Conservation (phyloP, 2,797 vertebrate species). For the Channa striata region DNA sequence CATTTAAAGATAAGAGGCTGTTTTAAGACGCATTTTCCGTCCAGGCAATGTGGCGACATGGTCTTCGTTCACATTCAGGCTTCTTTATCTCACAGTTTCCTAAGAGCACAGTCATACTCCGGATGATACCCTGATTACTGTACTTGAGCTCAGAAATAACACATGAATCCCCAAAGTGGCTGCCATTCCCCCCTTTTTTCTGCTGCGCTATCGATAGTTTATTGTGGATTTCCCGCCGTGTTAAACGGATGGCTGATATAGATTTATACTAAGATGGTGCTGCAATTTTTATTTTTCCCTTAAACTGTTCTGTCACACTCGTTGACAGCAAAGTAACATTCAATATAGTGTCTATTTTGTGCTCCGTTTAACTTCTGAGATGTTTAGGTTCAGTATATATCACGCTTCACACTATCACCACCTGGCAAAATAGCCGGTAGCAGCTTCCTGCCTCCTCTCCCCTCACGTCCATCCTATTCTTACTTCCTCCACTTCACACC, state of each 20-base stretch:
- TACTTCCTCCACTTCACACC: constrained; percentile 52
- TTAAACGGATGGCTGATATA: constrained; percentile 59
- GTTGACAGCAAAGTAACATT: constrained; percentile 47
- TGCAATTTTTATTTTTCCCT: constrained; percentile 57
- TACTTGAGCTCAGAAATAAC: constrained; percentile 51
- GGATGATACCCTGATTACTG: constrained; percentile 35
- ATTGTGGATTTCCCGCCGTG: constrained; percentile 27
- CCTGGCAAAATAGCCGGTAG: constrained; percentile 43
- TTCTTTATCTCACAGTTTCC: background rate
- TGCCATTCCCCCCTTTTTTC: constrained; percentile 32
- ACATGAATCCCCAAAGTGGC: constrained; percentile 48
- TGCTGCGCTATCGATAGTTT: constrained; percentile 36
- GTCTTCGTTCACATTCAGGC: constrained; percentile 8
- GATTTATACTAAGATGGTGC: constrained; percentile 73
- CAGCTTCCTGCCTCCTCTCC: constrained; percentile 41
- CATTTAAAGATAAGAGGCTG: background rate
- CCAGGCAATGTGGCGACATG: background rate
- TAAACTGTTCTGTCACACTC: constrained; percentile 55
- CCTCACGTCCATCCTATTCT: constrained; percentile 37
- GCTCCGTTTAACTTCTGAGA: constrained; percentile 58
- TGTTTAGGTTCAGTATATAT: constrained; percentile 47
- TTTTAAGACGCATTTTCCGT: background rate
- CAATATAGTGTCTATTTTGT: constrained; percentile 45
- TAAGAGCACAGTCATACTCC: background rate
- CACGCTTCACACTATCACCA: constrained; percentile 50